Base-by-base conservation (phyloP, 2,113 vertebrate species). In the Verasper variegatus region DNA sequence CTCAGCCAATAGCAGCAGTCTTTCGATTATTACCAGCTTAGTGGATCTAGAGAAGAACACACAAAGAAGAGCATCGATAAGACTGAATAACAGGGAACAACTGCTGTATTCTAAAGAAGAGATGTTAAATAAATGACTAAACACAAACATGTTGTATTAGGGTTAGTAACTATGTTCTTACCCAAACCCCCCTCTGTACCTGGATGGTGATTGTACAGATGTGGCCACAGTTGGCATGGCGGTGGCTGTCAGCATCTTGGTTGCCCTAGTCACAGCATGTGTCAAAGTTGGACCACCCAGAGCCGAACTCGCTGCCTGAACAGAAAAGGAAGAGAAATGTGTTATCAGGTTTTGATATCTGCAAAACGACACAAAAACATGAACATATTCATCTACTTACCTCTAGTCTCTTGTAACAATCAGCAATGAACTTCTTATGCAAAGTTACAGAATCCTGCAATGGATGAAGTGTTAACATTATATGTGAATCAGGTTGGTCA, bases 381-480 rank as follows among this genome's bases (percentile, higher is more conserved):
- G 4, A 23, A 56, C n/a, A 18, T 1, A 13, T 58, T 58, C 4
- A 2, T 10, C 47, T 7, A 69, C 94, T 93, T 84, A 99, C 98
- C 95, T 99, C 97, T 76, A 99, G 92, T 88, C 97, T 94, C 54
- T 98, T 98, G 81, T 99, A 99, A 91, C 98, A 99, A 94, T 99
- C 98, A 71, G 98, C 97, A 77, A 99, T 99, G 81, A 99, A 99
- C 89, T 99, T 99, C 94, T 99, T 99, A 93, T 99, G 98, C 85
- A 99, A 94, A 26, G 98, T 97, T 14, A 99, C 97, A 0, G 98
- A 99, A 93, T 99, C 98, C 98, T 99, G 78, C 24, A 81, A 86
- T 7, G 54, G 18, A 56, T 24, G 66, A 21, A 27, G 61, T 20
- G 5, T 26, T 23, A 20, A 13, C 35, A 3, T 68, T 51, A 18